Evolutionary conservation across 2,113 vertebrate genomes (phyloP).

Genomic region (Gymnorhina tibicen): DNA sequence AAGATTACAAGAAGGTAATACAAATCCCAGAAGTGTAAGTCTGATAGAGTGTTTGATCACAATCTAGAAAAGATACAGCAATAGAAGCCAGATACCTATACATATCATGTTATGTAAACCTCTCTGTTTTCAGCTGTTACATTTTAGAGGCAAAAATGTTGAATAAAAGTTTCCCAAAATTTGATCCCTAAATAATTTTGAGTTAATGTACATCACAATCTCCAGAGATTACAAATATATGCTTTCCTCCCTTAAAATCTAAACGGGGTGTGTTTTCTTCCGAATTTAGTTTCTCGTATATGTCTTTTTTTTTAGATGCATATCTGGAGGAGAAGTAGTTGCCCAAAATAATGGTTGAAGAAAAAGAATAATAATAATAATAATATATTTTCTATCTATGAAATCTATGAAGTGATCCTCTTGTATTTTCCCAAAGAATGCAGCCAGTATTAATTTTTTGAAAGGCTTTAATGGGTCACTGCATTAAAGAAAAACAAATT

Average conservation of each 20-base stretch:
- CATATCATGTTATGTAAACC: neutral
- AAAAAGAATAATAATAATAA: neutral
- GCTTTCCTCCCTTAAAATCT: neutral
- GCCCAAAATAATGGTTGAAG: neutral
- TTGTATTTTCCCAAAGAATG: neutral
- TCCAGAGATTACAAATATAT: neutral
- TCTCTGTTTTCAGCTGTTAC: neutral
- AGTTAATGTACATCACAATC: neutral
- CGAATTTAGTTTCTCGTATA: neutral
- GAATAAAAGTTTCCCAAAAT: neutral
- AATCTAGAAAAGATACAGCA: neutral
- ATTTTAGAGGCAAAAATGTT: neutral
- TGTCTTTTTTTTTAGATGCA: neutral
- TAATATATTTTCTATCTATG: neutral
- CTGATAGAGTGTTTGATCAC: neutral
- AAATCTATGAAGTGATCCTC: neutral
- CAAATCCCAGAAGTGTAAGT: slow-evolving; percentile 8
- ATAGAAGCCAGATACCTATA: neutral
- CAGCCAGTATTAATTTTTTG: neutral
- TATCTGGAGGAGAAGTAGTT: neutral
- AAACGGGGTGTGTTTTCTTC: neutral
- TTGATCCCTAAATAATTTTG: neutral
- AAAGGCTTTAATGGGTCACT: neutral
- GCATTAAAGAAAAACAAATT: neutral
- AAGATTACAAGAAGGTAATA: neutral